Evolutionary conservation across 2,888 invertebrate genomes (phyloP).

Genomic region (Pyrocoelia pectoralis): DNA sequence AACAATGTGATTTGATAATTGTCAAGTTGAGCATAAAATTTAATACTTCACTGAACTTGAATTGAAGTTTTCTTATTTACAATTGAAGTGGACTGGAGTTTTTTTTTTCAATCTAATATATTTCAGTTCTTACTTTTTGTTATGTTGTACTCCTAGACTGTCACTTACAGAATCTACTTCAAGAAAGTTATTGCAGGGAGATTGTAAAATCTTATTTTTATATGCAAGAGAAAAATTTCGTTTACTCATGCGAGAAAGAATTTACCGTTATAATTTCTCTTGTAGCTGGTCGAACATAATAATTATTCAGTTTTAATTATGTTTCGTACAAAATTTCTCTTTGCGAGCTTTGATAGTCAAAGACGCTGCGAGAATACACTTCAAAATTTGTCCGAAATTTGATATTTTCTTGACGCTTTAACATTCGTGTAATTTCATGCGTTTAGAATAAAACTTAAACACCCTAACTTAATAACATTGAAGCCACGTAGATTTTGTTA

Average conservation of each 20-base stretch:
- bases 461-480: no score
- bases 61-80: not conserved
- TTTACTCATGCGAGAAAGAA: not conserved
- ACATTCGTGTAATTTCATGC: no score
- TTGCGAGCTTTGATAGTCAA: no score
- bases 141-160: constrained; percentile 3
- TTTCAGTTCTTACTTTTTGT: constrained; percentile 1
- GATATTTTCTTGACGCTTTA: no score
- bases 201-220: constrained; percentile 2
- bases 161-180: constrained; percentile 10
- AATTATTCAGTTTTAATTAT: no score
- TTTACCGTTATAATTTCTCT: not conserved
- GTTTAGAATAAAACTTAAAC: no score
- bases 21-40: not conserved
- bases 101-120: not conserved
- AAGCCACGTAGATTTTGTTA: no score
- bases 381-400: no score
- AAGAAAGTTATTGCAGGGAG: constrained; percentile 4
- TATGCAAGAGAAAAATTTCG: not conserved
- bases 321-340: no score
- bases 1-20: no score
- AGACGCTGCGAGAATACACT: no score
- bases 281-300: no score
- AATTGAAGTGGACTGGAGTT: not conserved
- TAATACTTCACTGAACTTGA: not conserved